phyloP scores from a whole-genome alignment of 2,888 invertebrate genomes.

The Spodoptera picta region DNA sequence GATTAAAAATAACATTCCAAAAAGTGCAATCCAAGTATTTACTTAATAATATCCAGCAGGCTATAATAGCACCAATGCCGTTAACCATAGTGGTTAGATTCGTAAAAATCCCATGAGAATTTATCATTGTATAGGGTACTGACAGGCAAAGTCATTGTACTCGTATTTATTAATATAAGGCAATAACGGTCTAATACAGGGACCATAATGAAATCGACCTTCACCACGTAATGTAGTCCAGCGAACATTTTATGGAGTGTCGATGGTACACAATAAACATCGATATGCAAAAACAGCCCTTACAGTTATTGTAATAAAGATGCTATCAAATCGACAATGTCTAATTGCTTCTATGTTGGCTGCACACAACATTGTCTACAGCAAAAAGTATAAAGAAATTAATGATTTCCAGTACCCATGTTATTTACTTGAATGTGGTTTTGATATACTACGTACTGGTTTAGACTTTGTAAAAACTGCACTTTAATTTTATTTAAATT shows the following conservation, averaged over 20 bases:
- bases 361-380: not conserved
- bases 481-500: too few relatives aligned
- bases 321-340: not conserved
- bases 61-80: too few relatives aligned
- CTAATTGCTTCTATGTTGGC: too few relatives aligned
- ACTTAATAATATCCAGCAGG: too few relatives aligned
- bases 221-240: conserved; percentile 63
- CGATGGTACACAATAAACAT: conserved; percentile 39
- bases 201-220: conserved; percentile 82
- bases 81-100: not conserved
- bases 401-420: not conserved
- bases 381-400: conserved; percentile 7
- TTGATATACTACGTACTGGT: too few relatives aligned
- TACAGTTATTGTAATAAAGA: not conserved
- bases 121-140: conserved; percentile 3
- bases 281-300: not conserved
- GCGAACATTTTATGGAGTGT: conserved; percentile 45
- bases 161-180: conserved; percentile 53
- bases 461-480: too few relatives aligned
- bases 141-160: conserved; percentile 22
- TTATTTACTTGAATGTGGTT: not conserved
- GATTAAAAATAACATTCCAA: too few relatives aligned
- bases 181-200: conserved; percentile 73
- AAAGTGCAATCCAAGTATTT: too few relatives aligned
- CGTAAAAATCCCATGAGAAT: not conserved